phyloP scores from a whole-genome alignment of 2,888 invertebrate species.

The Caenorhabditis japonica region DNA sequence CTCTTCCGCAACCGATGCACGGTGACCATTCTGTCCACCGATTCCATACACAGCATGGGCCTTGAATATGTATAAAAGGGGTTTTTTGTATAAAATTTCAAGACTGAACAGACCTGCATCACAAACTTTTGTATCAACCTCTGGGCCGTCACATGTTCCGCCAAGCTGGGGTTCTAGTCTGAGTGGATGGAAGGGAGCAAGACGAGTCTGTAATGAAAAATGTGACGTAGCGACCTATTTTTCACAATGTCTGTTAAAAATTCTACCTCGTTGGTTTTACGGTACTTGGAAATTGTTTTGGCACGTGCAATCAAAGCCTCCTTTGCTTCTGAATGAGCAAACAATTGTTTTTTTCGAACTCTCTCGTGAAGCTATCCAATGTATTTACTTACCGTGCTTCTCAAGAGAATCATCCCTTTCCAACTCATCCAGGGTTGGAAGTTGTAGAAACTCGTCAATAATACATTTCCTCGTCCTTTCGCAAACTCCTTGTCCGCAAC shows the following conservation, averaged over 20 bases:
- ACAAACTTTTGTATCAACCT: constrained; percentile 62
- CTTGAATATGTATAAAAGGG: constrained; percentile 22
- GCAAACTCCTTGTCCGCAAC: constrained; percentile 64
- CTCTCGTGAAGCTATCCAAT: not conserved
- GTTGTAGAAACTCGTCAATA: constrained; percentile 64
- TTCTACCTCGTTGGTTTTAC: constrained; percentile 40
- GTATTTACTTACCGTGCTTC: constrained; percentile 30
- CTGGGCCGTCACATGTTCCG: constrained; percentile 63
- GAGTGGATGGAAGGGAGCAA: constrained; percentile 39
- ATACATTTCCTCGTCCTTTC: constrained; percentile 62
- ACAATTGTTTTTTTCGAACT: no score
- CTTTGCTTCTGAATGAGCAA: constrained; percentile 56
- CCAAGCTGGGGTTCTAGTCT: constrained; percentile 39
- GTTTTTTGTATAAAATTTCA: not conserved
- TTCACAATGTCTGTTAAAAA: no score
- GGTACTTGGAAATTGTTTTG: constrained; percentile 52
- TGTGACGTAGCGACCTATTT: no score
- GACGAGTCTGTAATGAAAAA: constrained; percentile 26
- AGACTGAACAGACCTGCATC: constrained; percentile 59
- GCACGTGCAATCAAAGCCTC: constrained; percentile 53
- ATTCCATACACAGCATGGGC: constrained; percentile 64
- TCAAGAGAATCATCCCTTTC: constrained; percentile 57
- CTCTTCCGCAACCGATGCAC: constrained; percentile 60
- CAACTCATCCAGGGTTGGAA: constrained; percentile 62
- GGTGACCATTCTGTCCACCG: constrained; percentile 66